Percentiles rank a stretch among this genome's conserved stretches.
phyloP scores from a whole-genome alignment of 2,888 invertebrate genomes.

The Caenorhabditis zanzibari region DNA sequence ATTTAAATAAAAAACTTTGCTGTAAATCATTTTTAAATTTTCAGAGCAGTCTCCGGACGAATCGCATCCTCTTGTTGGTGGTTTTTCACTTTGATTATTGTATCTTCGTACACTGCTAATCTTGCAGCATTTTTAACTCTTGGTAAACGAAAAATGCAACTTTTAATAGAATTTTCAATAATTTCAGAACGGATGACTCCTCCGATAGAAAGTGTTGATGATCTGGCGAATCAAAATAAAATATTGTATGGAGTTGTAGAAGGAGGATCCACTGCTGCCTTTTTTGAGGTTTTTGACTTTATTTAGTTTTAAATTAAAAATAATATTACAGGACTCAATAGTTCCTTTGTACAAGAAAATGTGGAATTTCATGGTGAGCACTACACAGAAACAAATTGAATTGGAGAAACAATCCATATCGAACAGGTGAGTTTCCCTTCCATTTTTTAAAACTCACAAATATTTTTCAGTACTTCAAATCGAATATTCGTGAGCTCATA shows the following conservation, averaged over 20 bases:
- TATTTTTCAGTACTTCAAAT: constrained; percentile 50
- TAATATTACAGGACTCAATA: constrained; percentile 88
- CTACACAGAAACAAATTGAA: constrained; percentile 86
- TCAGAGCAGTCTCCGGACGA: constrained; percentile 86
- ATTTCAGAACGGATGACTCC: constrained; percentile 88
- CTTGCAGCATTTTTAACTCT: constrained; percentile 97
- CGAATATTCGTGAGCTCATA: constrained; percentile 86
- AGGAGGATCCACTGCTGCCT: constrained; percentile 91
- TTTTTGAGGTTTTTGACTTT: constrained; percentile 88
- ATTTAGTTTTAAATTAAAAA: neutral
- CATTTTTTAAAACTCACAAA: constrained; percentile 86
- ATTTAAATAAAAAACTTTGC: neutral
- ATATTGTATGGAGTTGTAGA: constrained; percentile 92
- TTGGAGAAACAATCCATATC: constrained; percentile 79
- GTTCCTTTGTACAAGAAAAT: constrained; percentile 92
- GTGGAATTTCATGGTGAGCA: constrained; percentile 93
- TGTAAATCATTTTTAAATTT: neutral
- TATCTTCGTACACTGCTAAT: constrained; percentile 91
- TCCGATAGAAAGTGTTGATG: constrained; percentile 94
- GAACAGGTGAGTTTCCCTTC: constrained; percentile 28
- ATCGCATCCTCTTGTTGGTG: constrained; percentile 99
- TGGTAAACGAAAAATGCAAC: constrained; percentile 87
- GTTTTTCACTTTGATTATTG: constrained; percentile 97
- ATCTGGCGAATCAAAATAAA: constrained; percentile 93
- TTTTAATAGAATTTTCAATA: neutral